Percentiles rank a stretch among this genome's conserved stretches.
phyloP scores from a whole-genome alignment of 2,888 invertebrate genomes.

The Nebria brevicollis region DNA sequence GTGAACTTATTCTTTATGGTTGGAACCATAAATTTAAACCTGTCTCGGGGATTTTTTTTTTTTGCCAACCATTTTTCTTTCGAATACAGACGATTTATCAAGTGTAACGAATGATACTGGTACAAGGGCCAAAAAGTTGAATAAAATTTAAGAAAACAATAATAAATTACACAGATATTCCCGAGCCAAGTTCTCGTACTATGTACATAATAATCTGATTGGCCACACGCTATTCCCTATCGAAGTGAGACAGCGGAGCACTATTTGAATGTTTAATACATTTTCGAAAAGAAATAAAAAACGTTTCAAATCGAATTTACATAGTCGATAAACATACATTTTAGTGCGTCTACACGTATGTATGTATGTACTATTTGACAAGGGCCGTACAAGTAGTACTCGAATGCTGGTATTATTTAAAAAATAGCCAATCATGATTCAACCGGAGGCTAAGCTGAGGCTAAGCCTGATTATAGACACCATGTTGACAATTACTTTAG shows the following conservation, averaged over 20 bases:
- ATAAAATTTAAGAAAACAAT: neutral
- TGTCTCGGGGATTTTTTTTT: neutral
- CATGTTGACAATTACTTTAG: neutral
- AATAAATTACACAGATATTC: neutral
- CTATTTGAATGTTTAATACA: too few species aligned
- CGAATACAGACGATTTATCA: neutral
- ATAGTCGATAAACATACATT: too few species aligned
- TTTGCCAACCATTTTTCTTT: neutral
- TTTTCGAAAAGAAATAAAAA: too few species aligned
- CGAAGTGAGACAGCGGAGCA: too few species aligned
- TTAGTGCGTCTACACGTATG: too few species aligned
- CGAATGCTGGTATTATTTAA: too few species aligned
- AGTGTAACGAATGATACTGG: neutral
- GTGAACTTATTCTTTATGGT: neutral
- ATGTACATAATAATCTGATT: neutral
- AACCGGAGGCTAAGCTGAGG: too few species aligned
- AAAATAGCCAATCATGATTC: too few species aligned
- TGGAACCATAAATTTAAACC: neutral
- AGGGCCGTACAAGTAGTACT: too few species aligned
- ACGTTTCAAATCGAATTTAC: too few species aligned
- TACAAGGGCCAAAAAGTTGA: neutral
- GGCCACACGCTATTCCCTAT: neutral
- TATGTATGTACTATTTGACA: too few species aligned
- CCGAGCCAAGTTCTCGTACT: neutral
- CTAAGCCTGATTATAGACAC: neutral